Evolutionary conservation across 2,797 vertebrate species (phyloP), one percentile per base, ranked within the genome.

Genomic region (Rallus crepitans): DNA sequence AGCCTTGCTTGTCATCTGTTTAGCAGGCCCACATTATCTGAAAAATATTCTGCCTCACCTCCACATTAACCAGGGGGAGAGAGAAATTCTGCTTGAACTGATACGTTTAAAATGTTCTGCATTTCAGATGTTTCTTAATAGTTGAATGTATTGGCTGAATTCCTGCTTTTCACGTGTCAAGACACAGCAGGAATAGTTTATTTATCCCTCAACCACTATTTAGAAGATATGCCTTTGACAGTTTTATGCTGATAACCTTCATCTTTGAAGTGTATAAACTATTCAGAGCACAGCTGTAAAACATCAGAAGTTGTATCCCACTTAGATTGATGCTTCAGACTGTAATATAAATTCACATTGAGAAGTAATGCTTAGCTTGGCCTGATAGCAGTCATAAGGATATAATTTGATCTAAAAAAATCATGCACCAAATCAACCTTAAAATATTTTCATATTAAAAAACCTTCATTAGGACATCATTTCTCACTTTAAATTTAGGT

Each of bases 211-310:
- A 87, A 45, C 31, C 16, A 39, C 42, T 90, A 60, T 57, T 63
- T 64, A 42, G 52, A 85, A 93, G 95, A 90, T 75, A 71, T 24
- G 55, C 15, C 55, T 94, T 78, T 91, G 87, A 90, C 77, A 66
- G 30, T 93, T 96, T 97, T 89, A 83, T 68, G 48, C 52, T 75
- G 72, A 35, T 68, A 83, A 85, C 50, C 69, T 79, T 71, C 12
- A 60, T 73, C 75, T 91, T 95, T 94, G 94, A 91, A 85, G 75
- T 39, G 4, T 21, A 76, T 77, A 80, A 90, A 91, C 21, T 75
- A 71, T 42, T 53, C 65, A 15, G 18, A 91, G n/a, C 42, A 93
- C 77, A 75, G 90, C 75, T 96, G 83, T 78, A 89, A 94, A 94
- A 66, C 15, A 93, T 93, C 72, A 92, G 60, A 83, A 82, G 40